Conservation (phyloP, 2,797 vertebrate species). For the Propithecus perrieri region DNA sequence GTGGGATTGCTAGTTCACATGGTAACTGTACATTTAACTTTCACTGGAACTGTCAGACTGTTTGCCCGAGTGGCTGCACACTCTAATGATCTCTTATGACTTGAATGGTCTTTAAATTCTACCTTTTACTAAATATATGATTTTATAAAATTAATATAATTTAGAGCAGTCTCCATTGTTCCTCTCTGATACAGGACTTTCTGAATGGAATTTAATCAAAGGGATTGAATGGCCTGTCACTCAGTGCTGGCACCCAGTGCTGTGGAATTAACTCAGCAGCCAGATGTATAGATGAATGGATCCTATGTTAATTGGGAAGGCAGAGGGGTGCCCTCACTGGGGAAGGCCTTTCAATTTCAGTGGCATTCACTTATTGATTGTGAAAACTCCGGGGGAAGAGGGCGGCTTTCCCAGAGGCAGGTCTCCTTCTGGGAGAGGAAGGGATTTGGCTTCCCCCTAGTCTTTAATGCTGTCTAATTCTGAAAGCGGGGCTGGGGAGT, state of each 20-base stretch:
- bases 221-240: constrained; percentile 80
- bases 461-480: background rate
- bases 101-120: constrained; percentile 81
- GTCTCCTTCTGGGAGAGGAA: background rate
- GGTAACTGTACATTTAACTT: background rate
- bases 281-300: constrained; percentile 76
- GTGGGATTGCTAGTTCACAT: background rate
- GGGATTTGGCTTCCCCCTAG: background rate
- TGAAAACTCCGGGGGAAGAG: background rate
- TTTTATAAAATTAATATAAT: constrained; percentile 82
- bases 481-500: background rate
- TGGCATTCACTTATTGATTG: constrained; percentile 70
- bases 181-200: constrained; percentile 82
- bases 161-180: constrained; percentile 79
- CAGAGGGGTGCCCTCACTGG: constrained; percentile 52
- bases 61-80: background rate
- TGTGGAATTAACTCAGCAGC: constrained; percentile 81
- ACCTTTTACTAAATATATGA: constrained; percentile 78
- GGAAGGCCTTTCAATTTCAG: constrained; percentile 71
- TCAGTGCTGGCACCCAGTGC: constrained; percentile 75
- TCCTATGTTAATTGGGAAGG: constrained; percentile 68
- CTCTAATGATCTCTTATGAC: constrained; percentile 43
- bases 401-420: background rate
- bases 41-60: background rate
- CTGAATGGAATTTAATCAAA: constrained; percentile 84